Percentiles rank a stretch among this genome's conserved stretches.
These are phyloP conservation scores for Ophonus ardosiacus DNA, from an alignment of 2,888 invertebrate genomes.

Conservation along the genomic window DNA sequence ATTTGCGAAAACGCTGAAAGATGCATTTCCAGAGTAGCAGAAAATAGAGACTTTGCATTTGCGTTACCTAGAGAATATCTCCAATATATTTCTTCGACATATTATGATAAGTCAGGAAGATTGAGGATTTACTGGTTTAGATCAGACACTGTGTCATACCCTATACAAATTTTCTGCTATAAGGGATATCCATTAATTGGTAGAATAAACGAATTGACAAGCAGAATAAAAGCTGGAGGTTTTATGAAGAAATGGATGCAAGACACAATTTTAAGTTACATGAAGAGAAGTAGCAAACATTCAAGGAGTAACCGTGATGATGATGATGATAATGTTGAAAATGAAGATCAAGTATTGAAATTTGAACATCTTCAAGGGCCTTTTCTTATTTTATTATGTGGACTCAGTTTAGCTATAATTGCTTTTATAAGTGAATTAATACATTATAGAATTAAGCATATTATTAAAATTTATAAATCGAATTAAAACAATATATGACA, in stretches of 20 bases:
- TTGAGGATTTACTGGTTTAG: slow-evolving; percentile 42
- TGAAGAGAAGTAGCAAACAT: not conserved
- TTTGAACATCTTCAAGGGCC: slow-evolving; percentile 50
- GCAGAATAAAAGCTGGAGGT: slow-evolving; percentile 34
- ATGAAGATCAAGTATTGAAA: slow-evolving; percentile 5
- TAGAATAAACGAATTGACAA: slow-evolving; percentile 29
- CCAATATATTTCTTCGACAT: slow-evolving; percentile 25
- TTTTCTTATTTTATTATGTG: slow-evolving; percentile 40
- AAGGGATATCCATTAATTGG: slow-evolving; percentile 48
- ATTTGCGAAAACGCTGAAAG: slow-evolving; percentile 66
- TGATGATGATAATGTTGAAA: not conserved
- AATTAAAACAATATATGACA: not conserved
- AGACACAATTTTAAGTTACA: slow-evolving; percentile 6
- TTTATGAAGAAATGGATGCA: slow-evolving; percentile 34
- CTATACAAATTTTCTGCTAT: slow-evolving; percentile 51
- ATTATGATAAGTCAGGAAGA: slow-evolving; percentile 13
- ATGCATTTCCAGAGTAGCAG: slow-evolving; percentile 68
- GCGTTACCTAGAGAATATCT: slow-evolving; percentile 32
- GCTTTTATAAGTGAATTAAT: slow-evolving; percentile 31
- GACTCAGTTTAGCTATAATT: slow-evolving; percentile 19
- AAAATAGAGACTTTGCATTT: slow-evolving; percentile 68
- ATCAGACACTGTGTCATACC: slow-evolving; percentile 33
- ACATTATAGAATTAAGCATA: slow-evolving; percentile 14
- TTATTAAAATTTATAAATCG: not conserved
- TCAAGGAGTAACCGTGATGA: not conserved